A percentile compares a stretch with the other conserved stretches of the same genome.
Evolutionary conservation across 2,888 invertebrate genomes (phyloP).

Genomic region (Dicyrtomina minuta): DNA sequence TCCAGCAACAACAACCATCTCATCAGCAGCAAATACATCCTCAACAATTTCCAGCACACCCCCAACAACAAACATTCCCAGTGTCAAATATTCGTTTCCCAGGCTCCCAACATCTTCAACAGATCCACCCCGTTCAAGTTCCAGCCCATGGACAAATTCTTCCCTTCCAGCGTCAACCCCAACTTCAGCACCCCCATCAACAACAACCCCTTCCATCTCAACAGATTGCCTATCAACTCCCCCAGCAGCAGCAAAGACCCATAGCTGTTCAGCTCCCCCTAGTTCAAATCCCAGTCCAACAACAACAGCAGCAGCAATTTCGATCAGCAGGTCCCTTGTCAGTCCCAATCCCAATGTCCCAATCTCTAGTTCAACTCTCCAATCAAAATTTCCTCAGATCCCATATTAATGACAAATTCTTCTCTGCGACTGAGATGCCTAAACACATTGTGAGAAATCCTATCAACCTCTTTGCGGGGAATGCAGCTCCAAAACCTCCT

Average conservation of each 20-base stretch:
- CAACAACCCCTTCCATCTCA: not conserved
- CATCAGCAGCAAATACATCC: not conserved
- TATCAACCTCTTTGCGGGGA: constrained; percentile 16
- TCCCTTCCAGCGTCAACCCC: not conserved
- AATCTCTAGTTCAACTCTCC: not conserved
- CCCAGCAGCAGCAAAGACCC: not conserved
- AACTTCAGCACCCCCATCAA: not conserved
- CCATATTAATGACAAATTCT: constrained; percentile 25
- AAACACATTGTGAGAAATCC: constrained; percentile 29
- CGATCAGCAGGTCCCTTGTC: constrained; percentile 4
- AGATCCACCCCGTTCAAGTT: not conserved
- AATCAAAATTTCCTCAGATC: constrained; percentile 17
- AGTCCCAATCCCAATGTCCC: not conserved
- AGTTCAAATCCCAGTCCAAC: not conserved
- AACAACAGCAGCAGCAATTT: constrained; percentile 14
- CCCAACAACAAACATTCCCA: not conserved
- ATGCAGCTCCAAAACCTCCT: not conserved
- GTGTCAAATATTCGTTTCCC: not conserved
- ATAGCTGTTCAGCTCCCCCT: not conserved
- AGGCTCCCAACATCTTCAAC: constrained; percentile 2
- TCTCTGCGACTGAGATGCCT: constrained; percentile 8
- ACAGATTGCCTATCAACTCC: not conserved
- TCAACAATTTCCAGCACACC: constrained; percentile 1
- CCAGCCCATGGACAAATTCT: not conserved
- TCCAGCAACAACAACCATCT: not conserved